phyloP scores from a whole-genome alignment of 2,888 invertebrate genomes.

The Prosopocoilus inquinatus region DNA sequence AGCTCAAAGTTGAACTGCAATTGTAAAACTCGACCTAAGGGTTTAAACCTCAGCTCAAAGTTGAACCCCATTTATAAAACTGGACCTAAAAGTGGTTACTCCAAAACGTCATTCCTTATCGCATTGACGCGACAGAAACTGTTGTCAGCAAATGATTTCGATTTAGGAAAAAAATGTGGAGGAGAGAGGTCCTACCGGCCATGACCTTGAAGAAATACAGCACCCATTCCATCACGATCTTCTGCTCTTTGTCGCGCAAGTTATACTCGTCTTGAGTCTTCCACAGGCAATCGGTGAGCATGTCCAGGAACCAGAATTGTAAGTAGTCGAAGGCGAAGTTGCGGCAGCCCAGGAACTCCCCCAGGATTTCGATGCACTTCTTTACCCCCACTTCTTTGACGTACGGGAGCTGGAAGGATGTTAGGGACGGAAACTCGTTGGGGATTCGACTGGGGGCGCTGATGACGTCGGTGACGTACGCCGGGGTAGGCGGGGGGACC shows the following conservation, averaged over 20 bases:
- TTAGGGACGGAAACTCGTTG: conserved; percentile 29
- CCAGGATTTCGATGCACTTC: conserved; percentile 36
- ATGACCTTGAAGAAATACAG: conserved; percentile 43
- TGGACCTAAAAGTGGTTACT: too few species aligned
- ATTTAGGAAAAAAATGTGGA: not conserved
- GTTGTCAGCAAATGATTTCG: too few species aligned
- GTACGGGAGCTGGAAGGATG: conserved; percentile 35
- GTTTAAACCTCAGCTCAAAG: too few species aligned
- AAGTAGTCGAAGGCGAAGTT: conserved; percentile 40
- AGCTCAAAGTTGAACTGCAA: too few species aligned
- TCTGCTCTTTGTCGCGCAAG: conserved; percentile 41
- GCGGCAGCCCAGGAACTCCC: conserved; percentile 37
- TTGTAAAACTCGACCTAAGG: too few species aligned
- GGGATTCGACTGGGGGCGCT: conserved; percentile 19
- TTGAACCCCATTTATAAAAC: too few species aligned
- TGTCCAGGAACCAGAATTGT: conserved; percentile 50
- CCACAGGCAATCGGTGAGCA: conserved; percentile 48
- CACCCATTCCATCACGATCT: conserved; percentile 44
- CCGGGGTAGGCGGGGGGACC: conserved; percentile 38
- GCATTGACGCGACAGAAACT: too few species aligned
- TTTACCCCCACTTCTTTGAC: conserved; percentile 43
- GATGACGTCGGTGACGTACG: conserved; percentile 25
- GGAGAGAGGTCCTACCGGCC: conserved; percentile 31
- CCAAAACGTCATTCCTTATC: too few species aligned
- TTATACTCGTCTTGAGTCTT: conserved; percentile 46